Evolutionary conservation across 2,797 vertebrate genomes (phyloP).

Genomic region (Poecile montanus): DNA sequence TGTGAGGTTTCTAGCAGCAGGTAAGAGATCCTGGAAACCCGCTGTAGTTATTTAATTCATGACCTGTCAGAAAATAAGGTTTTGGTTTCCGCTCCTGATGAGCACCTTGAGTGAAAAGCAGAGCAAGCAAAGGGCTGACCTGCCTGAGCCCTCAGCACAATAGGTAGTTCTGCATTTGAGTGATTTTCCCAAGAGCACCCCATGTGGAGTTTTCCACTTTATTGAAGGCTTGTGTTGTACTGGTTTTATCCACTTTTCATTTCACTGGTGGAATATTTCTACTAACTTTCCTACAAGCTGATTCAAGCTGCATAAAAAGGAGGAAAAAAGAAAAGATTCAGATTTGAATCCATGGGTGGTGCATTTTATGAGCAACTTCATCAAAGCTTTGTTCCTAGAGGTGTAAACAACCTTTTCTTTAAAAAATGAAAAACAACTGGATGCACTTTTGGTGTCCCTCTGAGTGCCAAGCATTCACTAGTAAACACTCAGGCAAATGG

Average conservation of each 20-base stretch:
- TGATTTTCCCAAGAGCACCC: background rate
- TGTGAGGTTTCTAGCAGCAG: background rate
- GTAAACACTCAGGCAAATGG: background rate
- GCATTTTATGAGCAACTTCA: background rate
- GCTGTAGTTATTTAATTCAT: constrained; percentile 21
- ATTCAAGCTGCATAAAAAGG: background rate
- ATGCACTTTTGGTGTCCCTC: background rate
- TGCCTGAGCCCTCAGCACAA: background rate
- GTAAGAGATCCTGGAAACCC: background rate
- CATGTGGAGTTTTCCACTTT: background rate
- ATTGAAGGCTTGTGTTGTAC: background rate
- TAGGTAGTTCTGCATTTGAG: background rate
- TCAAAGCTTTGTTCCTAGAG: background rate
- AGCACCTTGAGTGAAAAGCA: background rate
- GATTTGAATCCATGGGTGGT: background rate
- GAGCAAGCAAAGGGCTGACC: background rate
- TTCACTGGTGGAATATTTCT: constrained; percentile 13
- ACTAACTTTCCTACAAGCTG: background rate
- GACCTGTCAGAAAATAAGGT: background rate
- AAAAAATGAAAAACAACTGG: background rate
- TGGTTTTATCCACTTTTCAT: background rate
- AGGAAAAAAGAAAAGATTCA: background rate
- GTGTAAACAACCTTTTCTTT: background rate
- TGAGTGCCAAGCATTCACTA: background rate
- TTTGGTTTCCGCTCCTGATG: background rate